These are phyloP conservation scores for Seriola aureovittata DNA, from an alignment of 2,113 vertebrate genomes.

Conservation along the genomic window DNA sequence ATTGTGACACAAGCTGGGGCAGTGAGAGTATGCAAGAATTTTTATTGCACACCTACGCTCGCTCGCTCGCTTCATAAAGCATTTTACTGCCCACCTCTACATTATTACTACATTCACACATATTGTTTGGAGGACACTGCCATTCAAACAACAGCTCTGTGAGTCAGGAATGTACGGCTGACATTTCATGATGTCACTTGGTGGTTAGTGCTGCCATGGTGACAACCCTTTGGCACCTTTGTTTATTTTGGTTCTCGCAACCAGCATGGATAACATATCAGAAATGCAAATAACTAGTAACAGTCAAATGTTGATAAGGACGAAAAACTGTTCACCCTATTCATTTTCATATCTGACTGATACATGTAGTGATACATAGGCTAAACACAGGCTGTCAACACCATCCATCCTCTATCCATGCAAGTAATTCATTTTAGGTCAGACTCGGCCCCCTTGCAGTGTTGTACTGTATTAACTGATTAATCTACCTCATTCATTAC, in stretches of 20 bases:
- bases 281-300: neutral
- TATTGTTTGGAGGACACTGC: no score
- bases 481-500: conserved; percentile 41
- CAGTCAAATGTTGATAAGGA: neutral
- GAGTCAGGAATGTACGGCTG: no score
- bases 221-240: neutral
- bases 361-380: neutral
- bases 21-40: neutral
- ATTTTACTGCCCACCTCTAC: no score
- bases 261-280: no score
- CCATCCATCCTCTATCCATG: neutral
- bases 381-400: neutral
- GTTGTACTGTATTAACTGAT: conserved; percentile 29
- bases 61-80: no score
- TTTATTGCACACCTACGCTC: neutral
- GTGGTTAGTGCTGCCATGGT: neutral
- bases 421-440: conserved; percentile 20
- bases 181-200: no score
- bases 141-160: no score
- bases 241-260: no score
- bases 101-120: no score
- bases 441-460: neutral
- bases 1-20: neutral
- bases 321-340: neutral
- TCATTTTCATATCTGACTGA: neutral